Percentiles rank a stretch among this genome's conserved stretches.
phyloP scores from a whole-genome alignment of 1,140 invertebrate species.

The Caligus rogercresseyi region DNA sequence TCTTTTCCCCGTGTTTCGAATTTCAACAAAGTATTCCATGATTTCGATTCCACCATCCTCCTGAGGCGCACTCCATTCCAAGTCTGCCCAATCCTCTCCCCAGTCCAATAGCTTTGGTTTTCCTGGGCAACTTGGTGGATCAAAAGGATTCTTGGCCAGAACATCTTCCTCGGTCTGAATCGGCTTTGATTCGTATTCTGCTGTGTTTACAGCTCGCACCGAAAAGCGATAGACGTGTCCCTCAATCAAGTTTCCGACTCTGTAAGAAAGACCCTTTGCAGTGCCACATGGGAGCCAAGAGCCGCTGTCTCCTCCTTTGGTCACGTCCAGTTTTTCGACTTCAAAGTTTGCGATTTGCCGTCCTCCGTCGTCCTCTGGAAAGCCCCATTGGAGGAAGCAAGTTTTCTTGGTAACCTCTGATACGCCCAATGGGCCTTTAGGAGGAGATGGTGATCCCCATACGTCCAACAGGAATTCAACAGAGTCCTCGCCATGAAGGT shows the following conservation, averaged over 20 bases:
- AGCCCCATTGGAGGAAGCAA: constrained; percentile 86
- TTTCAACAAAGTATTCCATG: constrained; percentile 86
- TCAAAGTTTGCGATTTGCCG: constrained; percentile 82
- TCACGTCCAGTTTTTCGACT: constrained; percentile 86
- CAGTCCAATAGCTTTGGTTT: constrained; percentile 84
- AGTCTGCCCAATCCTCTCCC: constrained; percentile 74
- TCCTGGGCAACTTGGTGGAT: constrained; percentile 66
- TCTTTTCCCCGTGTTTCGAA: constrained; percentile 50
- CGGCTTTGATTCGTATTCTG: constrained; percentile 90
- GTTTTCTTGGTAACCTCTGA: constrained; percentile 75
- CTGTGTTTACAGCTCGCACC: constrained; percentile 85
- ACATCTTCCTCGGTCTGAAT: constrained; percentile 65
- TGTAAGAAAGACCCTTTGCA: constrained; percentile 58
- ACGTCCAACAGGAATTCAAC: constrained; percentile 74
- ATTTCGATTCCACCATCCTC: constrained; percentile 82
- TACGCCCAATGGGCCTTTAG: constrained; percentile 82
- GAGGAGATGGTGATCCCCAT: constrained; percentile 65
- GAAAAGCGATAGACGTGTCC: constrained; percentile 91
- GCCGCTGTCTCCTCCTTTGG: constrained; percentile 43
- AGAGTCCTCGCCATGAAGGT: constrained; percentile 79
- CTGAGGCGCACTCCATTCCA: constrained; percentile 82
- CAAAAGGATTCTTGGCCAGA: constrained; percentile 83
- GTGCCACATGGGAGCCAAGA: constrained; percentile 78
- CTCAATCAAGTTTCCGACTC: constrained; percentile 73
- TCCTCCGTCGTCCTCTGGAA: constrained; percentile 95